A percentile compares a stretch with the other conserved stretches of the same genome.
Conservation (phyloP, 2,888 invertebrate genomes). For the Julus scandinavius region DNA sequence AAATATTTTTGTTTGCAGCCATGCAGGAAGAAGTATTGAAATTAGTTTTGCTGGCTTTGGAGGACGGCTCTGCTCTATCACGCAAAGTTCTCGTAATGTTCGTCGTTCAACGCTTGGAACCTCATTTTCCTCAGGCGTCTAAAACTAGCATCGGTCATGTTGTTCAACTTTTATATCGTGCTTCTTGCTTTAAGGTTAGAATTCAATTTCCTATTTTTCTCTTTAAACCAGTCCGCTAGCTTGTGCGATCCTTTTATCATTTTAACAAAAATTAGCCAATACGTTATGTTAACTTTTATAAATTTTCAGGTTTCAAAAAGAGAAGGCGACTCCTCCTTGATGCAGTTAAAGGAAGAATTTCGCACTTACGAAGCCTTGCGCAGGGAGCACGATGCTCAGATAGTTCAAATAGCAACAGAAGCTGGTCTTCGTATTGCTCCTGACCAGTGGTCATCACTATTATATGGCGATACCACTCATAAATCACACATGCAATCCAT, state of each 20-base stretch:
- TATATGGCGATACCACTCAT: constrained; percentile 95
- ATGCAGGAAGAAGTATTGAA: constrained; percentile 99
- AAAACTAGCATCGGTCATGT: constrained; percentile 99
- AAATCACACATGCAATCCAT: constrained; percentile 95
- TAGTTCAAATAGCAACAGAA: constrained; percentile 97
- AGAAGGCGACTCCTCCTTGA: constrained; percentile 95
- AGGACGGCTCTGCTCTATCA: constrained; percentile 94
- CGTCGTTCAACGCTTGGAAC: constrained; percentile 95
- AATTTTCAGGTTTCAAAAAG: constrained; percentile 85
- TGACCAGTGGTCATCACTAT: constrained; percentile 96
- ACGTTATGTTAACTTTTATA: background rate
- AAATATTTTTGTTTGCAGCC: constrained; percentile 67
- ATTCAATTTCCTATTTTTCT: too few species aligned
- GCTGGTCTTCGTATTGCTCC: constrained; percentile 96
- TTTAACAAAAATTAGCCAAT: background rate
- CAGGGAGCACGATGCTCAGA: constrained; percentile 97
- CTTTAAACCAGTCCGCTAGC: background rate
- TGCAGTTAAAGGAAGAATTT: constrained; percentile 98
- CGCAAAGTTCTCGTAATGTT: constrained; percentile 97
- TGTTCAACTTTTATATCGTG: constrained; percentile 95
- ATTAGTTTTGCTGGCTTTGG: constrained; percentile 90
- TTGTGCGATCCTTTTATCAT: background rate
- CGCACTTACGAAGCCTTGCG: constrained; percentile 92
- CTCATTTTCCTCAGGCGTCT: constrained; percentile 94
- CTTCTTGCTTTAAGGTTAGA: constrained; percentile 96